Evolutionary conservation across 2,888 invertebrate genomes (phyloP).

Genomic region (Camptogramma bilineatum): DNA sequence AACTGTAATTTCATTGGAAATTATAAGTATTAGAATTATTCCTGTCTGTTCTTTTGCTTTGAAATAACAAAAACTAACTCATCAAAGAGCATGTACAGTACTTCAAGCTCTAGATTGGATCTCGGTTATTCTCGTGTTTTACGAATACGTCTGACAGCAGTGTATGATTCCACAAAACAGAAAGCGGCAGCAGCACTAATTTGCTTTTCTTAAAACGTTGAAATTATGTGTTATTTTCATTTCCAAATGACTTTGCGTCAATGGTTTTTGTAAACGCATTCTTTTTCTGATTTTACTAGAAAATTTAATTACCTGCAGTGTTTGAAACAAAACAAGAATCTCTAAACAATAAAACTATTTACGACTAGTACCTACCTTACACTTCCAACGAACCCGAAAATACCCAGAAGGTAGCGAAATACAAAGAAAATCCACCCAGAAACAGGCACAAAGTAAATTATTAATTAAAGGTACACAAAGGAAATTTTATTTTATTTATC

Average conservation of each 20-base stretch:
- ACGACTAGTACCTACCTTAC: conserved; percentile 4
- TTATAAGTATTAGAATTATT: not conserved
- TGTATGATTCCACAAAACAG: no score
- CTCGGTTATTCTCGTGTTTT: no score
- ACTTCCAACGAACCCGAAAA: not conserved
- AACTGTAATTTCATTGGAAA: not conserved
- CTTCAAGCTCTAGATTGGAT: no score
- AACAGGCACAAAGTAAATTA: conserved; percentile 26
- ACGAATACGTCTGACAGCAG: no score
- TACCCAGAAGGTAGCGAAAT: conserved; percentile 6
- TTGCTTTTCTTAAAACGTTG: no score
- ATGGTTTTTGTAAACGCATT: no score
- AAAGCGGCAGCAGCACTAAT: no score
- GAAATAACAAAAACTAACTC: no score
- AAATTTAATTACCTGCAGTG: not conserved
- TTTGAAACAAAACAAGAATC: not conserved
- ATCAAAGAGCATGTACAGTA: no score
- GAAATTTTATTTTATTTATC: conserved; percentile 30
- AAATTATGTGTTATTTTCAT: no score
- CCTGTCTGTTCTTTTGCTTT: not conserved
- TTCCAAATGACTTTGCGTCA: no score
- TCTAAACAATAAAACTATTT: not conserved
- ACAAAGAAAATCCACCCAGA: conserved; percentile 17
- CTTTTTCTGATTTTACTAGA: no score
- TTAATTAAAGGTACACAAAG: conserved; percentile 36